Base-by-base conservation (phyloP, 2,888 invertebrate species). In the Tipula unca region DNA sequence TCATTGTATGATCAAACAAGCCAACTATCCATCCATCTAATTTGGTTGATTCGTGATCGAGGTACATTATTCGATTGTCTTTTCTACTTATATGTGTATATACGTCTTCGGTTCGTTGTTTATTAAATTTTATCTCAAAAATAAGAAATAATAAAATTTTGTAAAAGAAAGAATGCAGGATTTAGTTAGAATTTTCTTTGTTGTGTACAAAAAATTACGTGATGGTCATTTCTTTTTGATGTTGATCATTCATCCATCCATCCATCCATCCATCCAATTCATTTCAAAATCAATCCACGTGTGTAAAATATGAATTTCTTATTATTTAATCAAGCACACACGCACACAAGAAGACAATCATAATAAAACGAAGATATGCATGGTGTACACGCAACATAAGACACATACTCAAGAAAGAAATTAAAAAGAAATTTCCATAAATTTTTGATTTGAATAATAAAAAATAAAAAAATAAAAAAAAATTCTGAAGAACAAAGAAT, bases 251-350 rank as follows among this genome's bases (percentile, higher is more conserved):
- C 69, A 69, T 69, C 48, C n/a, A 48, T 69, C 69, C 69, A 69
- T 69, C 48, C n/a, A 48, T 48, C 48, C 48, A 48, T 48, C 48
- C 48, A 48, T 48, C 69, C 20, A 25, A 25, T 69, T 69, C 25
- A 69, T 69, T 69, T 69, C 69, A 69, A 69, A 69, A 69, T 69
- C 69, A 69, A 69, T 69, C 69, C 69, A 69, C 69, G 69, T 69
- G 69, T 69, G 69, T 69, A 69, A 69, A 69, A 69, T 69, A 69
- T 69, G 69, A 69, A 69, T 69, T 69, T 69, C 69, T 69, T 69
- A 69, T 69, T 69, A 69, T 69, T 69, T 69, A 69, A 69, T 69
- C 69, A 20, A 8, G 25, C 10, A 69, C 69, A 69, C 69, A 69
- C 25, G 69, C 25, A 20, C 69, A 25, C 69, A 69, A 69, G 2